Conservation (phyloP, 2,113 vertebrate genomes). For the Porphyrio hochstetteri region DNA sequence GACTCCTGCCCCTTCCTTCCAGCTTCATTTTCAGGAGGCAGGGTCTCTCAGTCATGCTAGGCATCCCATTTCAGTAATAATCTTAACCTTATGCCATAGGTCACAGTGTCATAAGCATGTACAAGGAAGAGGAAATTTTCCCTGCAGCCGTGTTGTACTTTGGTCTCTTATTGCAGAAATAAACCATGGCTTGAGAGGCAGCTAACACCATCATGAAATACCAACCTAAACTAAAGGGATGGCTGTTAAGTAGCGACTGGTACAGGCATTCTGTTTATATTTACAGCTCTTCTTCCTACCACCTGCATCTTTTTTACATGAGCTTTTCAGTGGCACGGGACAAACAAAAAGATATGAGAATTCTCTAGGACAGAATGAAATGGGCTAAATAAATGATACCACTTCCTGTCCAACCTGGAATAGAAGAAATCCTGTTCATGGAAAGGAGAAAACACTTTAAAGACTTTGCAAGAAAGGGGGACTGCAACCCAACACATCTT, state of each 20-base stretch:
- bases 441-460: background rate
- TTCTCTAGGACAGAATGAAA: background rate
- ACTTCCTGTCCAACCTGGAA: background rate
- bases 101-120: background rate
- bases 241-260: background rate
- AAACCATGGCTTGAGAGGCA: background rate
- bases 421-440: background rate
- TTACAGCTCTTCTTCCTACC: background rate
- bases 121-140: background rate
- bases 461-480: background rate
- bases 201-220: background rate
- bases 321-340: background rate
- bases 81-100: background rate
- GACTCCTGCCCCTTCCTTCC: background rate
- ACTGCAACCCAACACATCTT: background rate
- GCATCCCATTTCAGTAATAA: background rate
- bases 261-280: background rate
- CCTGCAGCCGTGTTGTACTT: background rate
- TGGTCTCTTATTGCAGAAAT: background rate
- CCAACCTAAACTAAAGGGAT: background rate
- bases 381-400: background rate
- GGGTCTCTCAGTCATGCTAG: background rate
- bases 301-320: background rate
- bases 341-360: background rate
- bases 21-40: background rate